Conservation (phyloP, 2,113 vertebrate genomes). For the Himantopus leucocephalus region DNA sequence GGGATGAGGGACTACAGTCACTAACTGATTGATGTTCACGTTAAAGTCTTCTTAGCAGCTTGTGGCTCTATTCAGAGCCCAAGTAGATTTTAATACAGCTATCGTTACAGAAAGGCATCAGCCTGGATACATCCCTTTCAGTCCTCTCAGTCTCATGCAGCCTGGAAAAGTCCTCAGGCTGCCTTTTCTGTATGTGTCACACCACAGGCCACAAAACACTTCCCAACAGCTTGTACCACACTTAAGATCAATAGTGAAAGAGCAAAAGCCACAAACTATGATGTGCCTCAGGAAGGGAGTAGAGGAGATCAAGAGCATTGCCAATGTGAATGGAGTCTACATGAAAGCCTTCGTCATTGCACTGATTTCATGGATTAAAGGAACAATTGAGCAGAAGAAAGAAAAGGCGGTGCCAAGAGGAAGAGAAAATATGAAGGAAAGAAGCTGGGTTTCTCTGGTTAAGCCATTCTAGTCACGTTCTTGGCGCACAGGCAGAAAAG, state of each 20-base stretch:
- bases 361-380: slow-evolving; percentile 37
- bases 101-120: background rate
- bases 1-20: background rate
- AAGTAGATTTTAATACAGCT: background rate
- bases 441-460: slow-evolving; percentile 11
- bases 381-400: slow-evolving; percentile 55
- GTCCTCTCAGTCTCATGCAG: background rate
- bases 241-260: background rate
- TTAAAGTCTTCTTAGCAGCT: background rate
- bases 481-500: slow-evolving; percentile 9
- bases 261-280: slow-evolving; percentile 26
- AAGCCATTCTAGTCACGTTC: slow-evolving; percentile 61
- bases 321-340: slow-evolving; percentile 30
- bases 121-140: background rate
- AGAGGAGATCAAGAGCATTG: slow-evolving; percentile 36
- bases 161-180: background rate
- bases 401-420: slow-evolving; percentile 48
- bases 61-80: background rate
- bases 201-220: slow-evolving; percentile 22
- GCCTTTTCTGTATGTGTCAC: background rate
- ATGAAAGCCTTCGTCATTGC: background rate
- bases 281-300: slow-evolving; percentile 31
- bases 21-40: rapidly evolving
- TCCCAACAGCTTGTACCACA: background rate
- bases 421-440: slow-evolving; percentile 41